Evolutionary conservation across 2,888 invertebrate species (phyloP), one percentile per base, ranked within the genome.

Genomic region (Cerastis leucographa): DNA sequence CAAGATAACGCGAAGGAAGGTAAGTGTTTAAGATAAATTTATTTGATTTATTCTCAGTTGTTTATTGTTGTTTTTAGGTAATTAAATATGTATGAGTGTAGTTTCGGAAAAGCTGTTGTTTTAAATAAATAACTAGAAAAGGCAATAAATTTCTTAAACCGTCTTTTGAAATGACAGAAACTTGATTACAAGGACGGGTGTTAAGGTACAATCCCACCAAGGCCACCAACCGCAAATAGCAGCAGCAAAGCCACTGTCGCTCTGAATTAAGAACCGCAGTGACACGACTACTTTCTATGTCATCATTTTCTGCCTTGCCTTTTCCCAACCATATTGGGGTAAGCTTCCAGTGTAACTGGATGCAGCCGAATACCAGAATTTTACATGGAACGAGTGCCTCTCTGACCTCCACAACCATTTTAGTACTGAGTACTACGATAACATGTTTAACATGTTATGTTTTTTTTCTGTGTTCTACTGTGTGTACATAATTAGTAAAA

Each of bases 91-190:
- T n/a, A 35, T 29, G n/a, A 46, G 19, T 3, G 40, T 25, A 67
- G 46, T 25, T 40, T 71, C 25, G 40, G 11, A 40, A 71, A 22
- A 7, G 25, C 17, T 71, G 17, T 8, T 71, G 11, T 66, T 69
- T 71, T n/a, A 71, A 71, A 70, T 70, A 22, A 22, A 17, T 42
- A 22, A 42, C 17, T n/a, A 72, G 12, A 42, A 42, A 17, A 11
- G 17, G 0, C 4, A 7, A 2, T 29, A 22, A 46, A 70, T 29
- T 72, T 29, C 42, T 42, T 71, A 22, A 51, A 42, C 22, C 22
- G 8, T 72, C 11, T 40, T 7, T 72, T 11, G 42, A 29, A 72
- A 72, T 71, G 25, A 42, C 42, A 25, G 51, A 22, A 72, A 29
- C 17, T 54, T 71, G 22, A 71, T 49, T n/a, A 64, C 40, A 62